phyloP scores from a whole-genome alignment of 2,113 vertebrate genomes.

The Hirundichthys speculiger region DNA sequence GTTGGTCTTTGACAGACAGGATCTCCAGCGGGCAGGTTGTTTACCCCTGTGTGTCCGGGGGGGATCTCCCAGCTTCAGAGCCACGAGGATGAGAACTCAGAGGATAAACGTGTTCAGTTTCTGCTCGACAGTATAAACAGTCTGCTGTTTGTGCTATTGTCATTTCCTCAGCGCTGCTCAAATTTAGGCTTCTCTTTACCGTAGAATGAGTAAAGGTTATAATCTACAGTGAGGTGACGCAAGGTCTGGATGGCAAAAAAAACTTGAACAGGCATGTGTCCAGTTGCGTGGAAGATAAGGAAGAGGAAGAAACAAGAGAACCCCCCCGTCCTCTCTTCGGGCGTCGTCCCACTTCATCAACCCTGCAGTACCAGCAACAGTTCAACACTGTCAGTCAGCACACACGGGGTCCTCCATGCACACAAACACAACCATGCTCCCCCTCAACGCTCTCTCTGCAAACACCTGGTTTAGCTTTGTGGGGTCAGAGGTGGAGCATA shows the following conservation, averaged over 20 bases:
- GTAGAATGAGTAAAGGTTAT: neutral
- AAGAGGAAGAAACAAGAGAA: no score
- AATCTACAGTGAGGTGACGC: no score
- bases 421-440: slow-evolving; percentile 49
- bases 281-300: no score
- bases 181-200: neutral
- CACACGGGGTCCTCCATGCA: slow-evolving; percentile 46
- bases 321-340: no score
- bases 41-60: slow-evolving; percentile 33
- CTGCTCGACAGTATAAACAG: slow-evolving; percentile 1
- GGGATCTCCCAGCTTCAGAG: slow-evolving; percentile 9
- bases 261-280: neutral
- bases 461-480: slow-evolving; percentile 70
- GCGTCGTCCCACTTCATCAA: neutral
- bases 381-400: slow-evolving; percentile 68
- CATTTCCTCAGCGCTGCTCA: neutral
- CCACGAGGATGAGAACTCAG: neutral
- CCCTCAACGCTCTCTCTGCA: slow-evolving; percentile 15
- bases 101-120: slow-evolving; percentile 8
- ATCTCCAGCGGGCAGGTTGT: slow-evolving; percentile 71
- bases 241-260: neutral
- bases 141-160: neutral
- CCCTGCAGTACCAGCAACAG: slow-evolving; percentile 47
- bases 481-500: slow-evolving; percentile 59
- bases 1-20: slow-evolving; percentile 55